Base-by-base conservation (phyloP, 2,113 vertebrate genomes). In the Hippoglossus stenolepis region DNA sequence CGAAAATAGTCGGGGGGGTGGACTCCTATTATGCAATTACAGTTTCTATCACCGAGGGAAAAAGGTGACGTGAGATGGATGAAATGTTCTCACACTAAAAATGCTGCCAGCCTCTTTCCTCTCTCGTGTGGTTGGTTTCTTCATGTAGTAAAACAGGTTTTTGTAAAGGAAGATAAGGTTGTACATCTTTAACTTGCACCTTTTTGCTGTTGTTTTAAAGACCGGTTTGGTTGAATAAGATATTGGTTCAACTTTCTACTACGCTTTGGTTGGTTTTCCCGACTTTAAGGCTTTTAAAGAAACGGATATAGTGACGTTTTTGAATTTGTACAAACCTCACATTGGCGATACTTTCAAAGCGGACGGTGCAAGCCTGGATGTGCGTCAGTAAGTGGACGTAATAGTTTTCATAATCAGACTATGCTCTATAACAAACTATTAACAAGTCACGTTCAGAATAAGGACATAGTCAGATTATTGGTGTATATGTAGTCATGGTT, bases 41-140 rank as follows among this genome's bases (percentile, higher is more conserved):
- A 83, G 76, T 20, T 78, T 81, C 75, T 75, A 79, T 85, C 90
- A 85, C 63, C 26, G 26, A 69, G 90, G 89, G 90, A 85, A 92
- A 92, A 93, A 85, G 91, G 90, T 91, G 92, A 92, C 88, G 90
- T 90, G 80, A 86, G 87, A 81, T 56, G 88, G 91, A 88, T 91
- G 88, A 93, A 92, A 92, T 92, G 92, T 91, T 92, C 89, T 90
- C 88, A 82, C 82, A 85, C 67, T 78, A 38, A 85, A 79, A 75
- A 79, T 63, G 69, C n/a, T 86, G 90, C 90, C 92, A 87, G 73
- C 12, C 81, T 76, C 85, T 87, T 81, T 83, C 85, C 83, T 78
- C 56, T 85, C 70, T 75, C 60, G n/a, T 77, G 75, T 82, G 82
- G 65, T 54, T 69, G 47, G 47, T 60, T 78, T 85, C 68, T 67